Evolutionary conservation across 2,888 invertebrate genomes (phyloP).

Genomic region (Drosophila greeni): DNA sequence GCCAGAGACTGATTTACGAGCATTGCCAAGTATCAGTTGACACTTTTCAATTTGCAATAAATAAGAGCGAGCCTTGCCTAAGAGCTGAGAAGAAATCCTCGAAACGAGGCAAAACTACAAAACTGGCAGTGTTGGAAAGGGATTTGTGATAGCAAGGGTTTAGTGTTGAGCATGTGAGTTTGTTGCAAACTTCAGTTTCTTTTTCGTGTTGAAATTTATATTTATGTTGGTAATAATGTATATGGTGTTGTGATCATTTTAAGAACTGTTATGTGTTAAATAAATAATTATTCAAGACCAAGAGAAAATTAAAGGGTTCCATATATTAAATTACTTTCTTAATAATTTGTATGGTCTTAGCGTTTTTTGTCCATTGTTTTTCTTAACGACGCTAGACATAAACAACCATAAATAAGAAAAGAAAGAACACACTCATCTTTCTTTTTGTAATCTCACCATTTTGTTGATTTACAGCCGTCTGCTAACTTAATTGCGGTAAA

Average conservation of each 20-base stretch:
- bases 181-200: not conserved
- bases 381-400: conserved; percentile 46
- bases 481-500: conserved; percentile 11
- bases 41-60: conserved; percentile 68
- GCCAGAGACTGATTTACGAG: conserved; percentile 51
- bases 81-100: not conserved
- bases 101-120: conserved; percentile 5
- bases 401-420: conserved; percentile 47
- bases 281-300: not conserved
- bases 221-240: not conserved
- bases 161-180: not conserved
- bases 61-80: conserved; percentile 36
- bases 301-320: too few relatives aligned
- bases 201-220: not conserved
- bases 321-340: not conserved
- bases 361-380: not conserved
- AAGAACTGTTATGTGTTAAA: not conserved
- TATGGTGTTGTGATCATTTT: not conserved
- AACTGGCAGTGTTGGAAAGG: not conserved
- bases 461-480: conserved; percentile 63
- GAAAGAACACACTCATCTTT: conserved; percentile 27
- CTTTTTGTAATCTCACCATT: conserved; percentile 50
- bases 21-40: conserved; percentile 41
- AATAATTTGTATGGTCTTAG: not conserved
- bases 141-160: not conserved